Evolutionary conservation across 2,888 invertebrate species (phyloP).

Genomic region (Nephrotoma flavescens): DNA sequence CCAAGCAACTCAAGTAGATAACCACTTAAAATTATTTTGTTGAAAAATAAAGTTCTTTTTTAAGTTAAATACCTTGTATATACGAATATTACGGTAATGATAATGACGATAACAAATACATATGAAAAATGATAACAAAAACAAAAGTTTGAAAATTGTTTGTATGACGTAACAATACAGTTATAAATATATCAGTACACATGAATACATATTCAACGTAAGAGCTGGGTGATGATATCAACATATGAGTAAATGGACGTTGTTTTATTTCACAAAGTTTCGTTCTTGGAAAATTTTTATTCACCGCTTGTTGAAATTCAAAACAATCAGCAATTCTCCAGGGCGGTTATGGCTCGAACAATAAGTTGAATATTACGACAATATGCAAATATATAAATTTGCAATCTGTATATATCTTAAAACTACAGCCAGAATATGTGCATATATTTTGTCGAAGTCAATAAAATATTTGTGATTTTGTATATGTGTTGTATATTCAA

Average conservation of each 20-base stretch:
- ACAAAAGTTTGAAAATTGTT: background rate
- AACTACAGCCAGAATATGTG: background rate
- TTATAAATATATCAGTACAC: background rate
- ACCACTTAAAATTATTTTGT: background rate
- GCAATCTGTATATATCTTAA: background rate
- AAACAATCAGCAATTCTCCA: background rate
- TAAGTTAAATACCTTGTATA: background rate
- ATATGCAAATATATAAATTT: background rate
- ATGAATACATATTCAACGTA: background rate
- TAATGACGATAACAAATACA: background rate
- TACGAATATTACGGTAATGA: background rate
- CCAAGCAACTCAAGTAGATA: background rate
- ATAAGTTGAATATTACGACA: background rate
- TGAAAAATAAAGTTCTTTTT: background rate
- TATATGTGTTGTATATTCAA: background rate
- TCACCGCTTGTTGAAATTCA: background rate
- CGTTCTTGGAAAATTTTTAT: background rate
- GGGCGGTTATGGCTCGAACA: background rate
- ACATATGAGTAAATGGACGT: background rate
- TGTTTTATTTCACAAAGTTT: background rate
- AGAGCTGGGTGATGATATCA: background rate
- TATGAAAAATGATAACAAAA: background rate
- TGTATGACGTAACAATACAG: background rate
- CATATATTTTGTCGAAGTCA: background rate
- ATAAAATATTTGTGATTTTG: background rate